Conservation (phyloP, 1,140 invertebrate species). For the Orchesella cincta region DNA sequence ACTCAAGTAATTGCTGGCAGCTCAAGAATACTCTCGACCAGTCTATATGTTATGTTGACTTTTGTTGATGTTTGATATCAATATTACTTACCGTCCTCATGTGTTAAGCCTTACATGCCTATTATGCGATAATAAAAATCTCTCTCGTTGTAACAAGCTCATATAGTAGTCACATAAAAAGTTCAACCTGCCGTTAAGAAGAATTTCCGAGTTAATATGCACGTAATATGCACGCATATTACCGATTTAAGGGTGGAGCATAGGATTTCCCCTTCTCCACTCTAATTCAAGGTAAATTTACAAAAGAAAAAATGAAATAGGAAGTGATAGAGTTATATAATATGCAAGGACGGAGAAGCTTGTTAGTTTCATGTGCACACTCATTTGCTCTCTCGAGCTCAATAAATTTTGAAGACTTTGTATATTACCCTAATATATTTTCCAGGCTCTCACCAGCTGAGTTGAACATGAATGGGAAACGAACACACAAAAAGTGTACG, state of each 20-base stretch:
- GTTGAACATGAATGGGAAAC: too few relatives aligned
- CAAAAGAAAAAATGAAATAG: too few relatives aligned
- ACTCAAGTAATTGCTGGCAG: neutral
- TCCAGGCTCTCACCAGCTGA: too few relatives aligned
- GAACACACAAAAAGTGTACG: too few relatives aligned
- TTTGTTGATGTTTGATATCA: neutral
- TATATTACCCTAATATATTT: too few relatives aligned
- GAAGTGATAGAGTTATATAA: too few relatives aligned
- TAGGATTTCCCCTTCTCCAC: slow-evolving; percentile 4
- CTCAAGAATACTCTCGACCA: neutral
- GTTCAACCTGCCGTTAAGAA: too few relatives aligned
- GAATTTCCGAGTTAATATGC: neutral
- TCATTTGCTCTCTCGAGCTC: too few relatives aligned
- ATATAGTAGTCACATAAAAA: neutral
- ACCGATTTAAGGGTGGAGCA: slow-evolving; percentile 18
- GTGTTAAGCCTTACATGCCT: neutral
- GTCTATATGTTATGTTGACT: neutral
- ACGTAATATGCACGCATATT: slow-evolving; percentile 17
- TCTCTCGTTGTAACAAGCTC: neutral
- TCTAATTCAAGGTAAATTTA: slow-evolving; percentile 15
- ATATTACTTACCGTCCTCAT: neutral
- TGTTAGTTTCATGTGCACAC: too few relatives aligned
- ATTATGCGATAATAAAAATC: slow-evolving; percentile 21
- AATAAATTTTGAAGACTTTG: too few relatives aligned
- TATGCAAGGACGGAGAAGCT: too few relatives aligned